A percentile compares a stretch with the other conserved stretches of the same genome.
Conservation (phyloP, 2,888 invertebrate species). For the Panopea generosa region DNA sequence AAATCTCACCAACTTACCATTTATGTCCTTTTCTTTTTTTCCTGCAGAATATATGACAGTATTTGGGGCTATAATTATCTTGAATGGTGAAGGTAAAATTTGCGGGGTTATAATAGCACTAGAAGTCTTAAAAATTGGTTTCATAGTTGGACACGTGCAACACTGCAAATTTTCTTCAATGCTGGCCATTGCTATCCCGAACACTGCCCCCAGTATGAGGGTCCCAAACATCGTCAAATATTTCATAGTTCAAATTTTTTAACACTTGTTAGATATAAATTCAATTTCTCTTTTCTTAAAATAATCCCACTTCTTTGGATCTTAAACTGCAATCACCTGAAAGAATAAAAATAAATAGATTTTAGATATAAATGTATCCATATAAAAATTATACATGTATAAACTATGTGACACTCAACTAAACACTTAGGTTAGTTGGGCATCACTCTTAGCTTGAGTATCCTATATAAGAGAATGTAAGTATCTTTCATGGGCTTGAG, state of each 20-base stretch:
- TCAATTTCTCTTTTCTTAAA: no score
- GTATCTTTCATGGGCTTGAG: no score
- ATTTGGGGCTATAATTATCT: conserved; percentile 59
- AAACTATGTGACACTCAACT: no score
- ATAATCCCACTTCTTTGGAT: no score
- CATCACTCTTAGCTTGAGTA: no score
- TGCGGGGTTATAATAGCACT: conserved; percentile 60
- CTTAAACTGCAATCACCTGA: neutral
- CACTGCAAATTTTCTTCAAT: conserved; percentile 55
- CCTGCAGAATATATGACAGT: conserved; percentile 15
- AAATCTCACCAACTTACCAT: conserved; percentile 42
- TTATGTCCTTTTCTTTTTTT: conserved; percentile 30
- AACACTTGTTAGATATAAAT: no score
- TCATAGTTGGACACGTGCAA: conserved; percentile 48
- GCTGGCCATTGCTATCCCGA: conserved; percentile 37
- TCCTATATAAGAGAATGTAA: no score
- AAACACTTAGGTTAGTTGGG: no score
- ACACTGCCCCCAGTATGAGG: neutral
- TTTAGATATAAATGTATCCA: no score
- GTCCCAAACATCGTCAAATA: neutral
- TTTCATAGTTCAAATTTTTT: no score
- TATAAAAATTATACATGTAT: no score
- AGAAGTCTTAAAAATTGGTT: neutral
- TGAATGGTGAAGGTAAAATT: conserved; percentile 74
- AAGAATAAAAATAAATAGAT: neutral